These are phyloP conservation scores for Drosophila silvestris DNA, from an alignment of 2,888 invertebrate species.

Conservation along the genomic window DNA sequence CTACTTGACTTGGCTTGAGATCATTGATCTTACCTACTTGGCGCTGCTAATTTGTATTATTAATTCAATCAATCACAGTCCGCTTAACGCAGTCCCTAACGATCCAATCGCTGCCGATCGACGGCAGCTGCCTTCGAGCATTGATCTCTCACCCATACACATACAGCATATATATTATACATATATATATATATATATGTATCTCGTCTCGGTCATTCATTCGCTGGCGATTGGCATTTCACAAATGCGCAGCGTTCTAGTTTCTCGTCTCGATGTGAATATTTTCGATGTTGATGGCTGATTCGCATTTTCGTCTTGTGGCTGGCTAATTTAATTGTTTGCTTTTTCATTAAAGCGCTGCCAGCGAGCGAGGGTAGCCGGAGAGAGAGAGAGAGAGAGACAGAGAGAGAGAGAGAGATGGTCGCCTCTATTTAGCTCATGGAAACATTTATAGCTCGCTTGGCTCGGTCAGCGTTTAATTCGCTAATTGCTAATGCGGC, in stretches of 20 bases:
- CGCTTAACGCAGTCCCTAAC: slow-evolving; percentile 59
- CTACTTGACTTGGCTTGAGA: slow-evolving; percentile 50
- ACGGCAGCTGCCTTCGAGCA: slow-evolving; percentile 69
- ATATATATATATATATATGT: slow-evolving; percentile 2
- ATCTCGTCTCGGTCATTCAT: slow-evolving; percentile 16
- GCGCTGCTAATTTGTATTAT: slow-evolving; percentile 78
- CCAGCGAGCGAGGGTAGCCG: slow-evolving; percentile 16
- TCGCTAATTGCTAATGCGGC: slow-evolving; percentile 78
- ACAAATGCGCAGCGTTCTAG: slow-evolving; percentile 77
- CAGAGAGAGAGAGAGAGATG: slow-evolving; percentile 11
- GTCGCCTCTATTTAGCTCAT: slow-evolving; percentile 69
- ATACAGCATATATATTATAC: not conserved
- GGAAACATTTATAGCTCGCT: slow-evolving; percentile 78
- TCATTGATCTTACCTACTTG: slow-evolving; percentile 80
- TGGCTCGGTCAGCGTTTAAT: slow-evolving; percentile 70
- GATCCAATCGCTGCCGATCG: slow-evolving; percentile 67
- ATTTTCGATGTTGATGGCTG: slow-evolving; percentile 47
- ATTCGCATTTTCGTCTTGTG: slow-evolving; percentile 67
- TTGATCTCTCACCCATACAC: slow-evolving; percentile 62
- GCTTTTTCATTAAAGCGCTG: slow-evolving; percentile 71
- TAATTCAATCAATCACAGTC: slow-evolving; percentile 80
- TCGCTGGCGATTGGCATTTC: slow-evolving; percentile 64
- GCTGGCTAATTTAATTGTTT: slow-evolving; percentile 79
- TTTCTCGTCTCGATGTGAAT: slow-evolving; percentile 55
- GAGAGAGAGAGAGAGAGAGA: slow-evolving; percentile 4